A percentile compares a stretch with the other conserved stretches of the same genome.
Evolutionary conservation across 2,797 vertebrate genomes (phyloP).

Genomic region (Poecilia picta): DNA sequence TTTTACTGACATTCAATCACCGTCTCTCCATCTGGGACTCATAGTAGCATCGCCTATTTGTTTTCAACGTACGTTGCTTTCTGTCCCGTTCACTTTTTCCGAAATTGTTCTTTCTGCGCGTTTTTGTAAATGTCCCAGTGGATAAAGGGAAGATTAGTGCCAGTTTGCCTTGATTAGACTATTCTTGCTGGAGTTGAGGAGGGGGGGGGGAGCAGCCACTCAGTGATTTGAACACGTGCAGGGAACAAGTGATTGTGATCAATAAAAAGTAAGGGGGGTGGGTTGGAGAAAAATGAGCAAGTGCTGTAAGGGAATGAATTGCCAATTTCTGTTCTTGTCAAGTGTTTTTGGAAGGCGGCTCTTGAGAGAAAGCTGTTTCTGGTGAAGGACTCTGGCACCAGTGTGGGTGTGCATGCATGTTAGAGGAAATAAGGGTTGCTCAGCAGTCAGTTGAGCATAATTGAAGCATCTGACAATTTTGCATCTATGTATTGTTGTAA

Average conservation of each 20-base stretch:
- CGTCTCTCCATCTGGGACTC: conserved; percentile 43
- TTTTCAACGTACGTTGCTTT: conserved; percentile 7
- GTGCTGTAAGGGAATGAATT: conserved; percentile 62
- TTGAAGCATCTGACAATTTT: conserved; percentile 15
- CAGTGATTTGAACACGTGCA: conserved; percentile 69
- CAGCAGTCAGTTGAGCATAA: conserved; percentile 36
- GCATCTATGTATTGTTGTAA: not conserved
- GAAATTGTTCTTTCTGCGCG: conserved; percentile 41
- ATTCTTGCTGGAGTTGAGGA: conserved; percentile 56
- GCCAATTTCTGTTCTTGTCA: conserved; percentile 67
- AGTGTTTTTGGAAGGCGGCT: conserved; percentile 67
- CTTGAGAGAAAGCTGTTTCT: conserved; percentile 69
- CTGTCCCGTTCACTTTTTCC: conserved; percentile 25
- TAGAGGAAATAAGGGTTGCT: conserved; percentile 4
- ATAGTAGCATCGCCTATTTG: conserved; percentile 16
- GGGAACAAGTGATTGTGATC: conserved; percentile 71
- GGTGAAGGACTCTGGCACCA: conserved; percentile 42
- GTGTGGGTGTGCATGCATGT: conserved; percentile 12
- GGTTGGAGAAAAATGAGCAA: conserved; percentile 24
- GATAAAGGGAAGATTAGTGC: conserved; percentile 60
- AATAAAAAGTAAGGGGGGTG: conserved; percentile 48
- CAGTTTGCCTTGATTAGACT: conserved; percentile 69
- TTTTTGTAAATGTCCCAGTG: conserved; percentile 37
- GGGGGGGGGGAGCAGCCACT: conserved; percentile 38
- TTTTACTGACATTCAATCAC: conserved; percentile 22